Evolutionary conservation across 2,888 invertebrate genomes (phyloP), one percentile per base, ranked within the genome.

Genomic region (Agriopis marginaria): DNA sequence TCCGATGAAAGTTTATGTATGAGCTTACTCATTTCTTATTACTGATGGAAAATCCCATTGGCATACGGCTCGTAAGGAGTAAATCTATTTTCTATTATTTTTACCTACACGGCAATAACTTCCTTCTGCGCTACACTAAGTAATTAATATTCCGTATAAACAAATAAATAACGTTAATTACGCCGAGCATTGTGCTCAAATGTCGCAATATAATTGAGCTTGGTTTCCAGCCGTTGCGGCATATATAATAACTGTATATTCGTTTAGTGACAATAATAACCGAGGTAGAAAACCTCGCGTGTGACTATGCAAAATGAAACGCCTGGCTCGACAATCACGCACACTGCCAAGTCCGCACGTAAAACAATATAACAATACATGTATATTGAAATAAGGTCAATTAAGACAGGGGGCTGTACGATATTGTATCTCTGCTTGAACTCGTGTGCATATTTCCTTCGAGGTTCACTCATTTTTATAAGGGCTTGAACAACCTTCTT

Each of bases 271-370:
- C 67, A 79, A 74, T 79, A 78, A 79, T 77, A 77, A 77, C 70
- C 54, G 71, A 74, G 72, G 65, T 76, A 66, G 42, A 44, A 63
- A 32, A 39, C 66, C 68, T 84, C 73, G 84, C 86, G 82, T 85
- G 85, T 70, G 67, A 64, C 74, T 72, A 81, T 79, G 82, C 78
- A 81, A 81, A 80, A 78, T 74, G 76, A 74, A 75, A 72, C 73
- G 72, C 74, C 76, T 72, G 69, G 73, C 77, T 64, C 74, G 67
- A 72, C 77, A 79, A 81, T 76, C 84, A 84, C 83, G 82, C 82
- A 81, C 80, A 73, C 77, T 71, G 67, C 70, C 62, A 50, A 40
- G 51, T 66, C 61, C 70, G 70, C 56, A 66, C 68, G 65, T 63
- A 58, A 63, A 63, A 71, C 64, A 66, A 63, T 61, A 63, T 11